These are phyloP conservation scores for Macrochelys suwanniensis DNA, from an alignment of 2,797 vertebrate genomes.

Conservation along the genomic window DNA sequence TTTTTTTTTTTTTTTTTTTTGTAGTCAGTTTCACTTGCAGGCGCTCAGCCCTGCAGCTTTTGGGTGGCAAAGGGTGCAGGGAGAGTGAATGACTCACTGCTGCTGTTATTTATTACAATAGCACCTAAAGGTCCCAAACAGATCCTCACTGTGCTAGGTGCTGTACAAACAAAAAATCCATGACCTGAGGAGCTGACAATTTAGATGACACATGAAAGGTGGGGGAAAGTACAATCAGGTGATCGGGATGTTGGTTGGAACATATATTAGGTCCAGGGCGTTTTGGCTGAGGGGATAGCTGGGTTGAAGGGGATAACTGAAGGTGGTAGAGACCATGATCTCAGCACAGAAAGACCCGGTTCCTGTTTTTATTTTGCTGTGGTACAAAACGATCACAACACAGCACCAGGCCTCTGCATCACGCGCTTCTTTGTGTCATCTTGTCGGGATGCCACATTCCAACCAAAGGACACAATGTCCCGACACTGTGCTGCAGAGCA, in stretches of 20 bases:
- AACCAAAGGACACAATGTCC: not conserved
- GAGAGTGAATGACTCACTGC: not conserved
- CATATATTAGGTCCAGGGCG: not conserved
- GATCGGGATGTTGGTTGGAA: not conserved
- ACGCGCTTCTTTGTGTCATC: rapidly evolving
- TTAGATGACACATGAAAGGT: not conserved
- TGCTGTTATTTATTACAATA: not conserved
- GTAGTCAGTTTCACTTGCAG: not conserved
- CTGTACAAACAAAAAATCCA: conserved; percentile 25
- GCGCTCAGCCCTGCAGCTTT: conserved; percentile 7
- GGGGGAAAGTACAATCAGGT: not conserved
- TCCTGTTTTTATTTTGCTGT: conserved; percentile 5
- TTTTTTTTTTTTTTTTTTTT: not conserved
- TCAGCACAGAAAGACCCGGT: not conserved
- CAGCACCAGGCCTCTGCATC: not conserved
- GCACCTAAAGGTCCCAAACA: conserved; percentile 9
- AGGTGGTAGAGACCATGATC: not conserved
- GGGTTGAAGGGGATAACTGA: not conserved
- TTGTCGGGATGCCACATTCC: not conserved
- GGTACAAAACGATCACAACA: not conserved
- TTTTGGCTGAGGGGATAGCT: not conserved
- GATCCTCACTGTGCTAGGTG: conserved; percentile 8
- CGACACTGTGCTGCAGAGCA: not conserved
- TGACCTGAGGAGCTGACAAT: not conserved
- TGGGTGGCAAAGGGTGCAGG: not conserved